phyloP scores from a whole-genome alignment of 2,113 vertebrate genomes.

The rat (Rattus norvegicus) region DNA sequence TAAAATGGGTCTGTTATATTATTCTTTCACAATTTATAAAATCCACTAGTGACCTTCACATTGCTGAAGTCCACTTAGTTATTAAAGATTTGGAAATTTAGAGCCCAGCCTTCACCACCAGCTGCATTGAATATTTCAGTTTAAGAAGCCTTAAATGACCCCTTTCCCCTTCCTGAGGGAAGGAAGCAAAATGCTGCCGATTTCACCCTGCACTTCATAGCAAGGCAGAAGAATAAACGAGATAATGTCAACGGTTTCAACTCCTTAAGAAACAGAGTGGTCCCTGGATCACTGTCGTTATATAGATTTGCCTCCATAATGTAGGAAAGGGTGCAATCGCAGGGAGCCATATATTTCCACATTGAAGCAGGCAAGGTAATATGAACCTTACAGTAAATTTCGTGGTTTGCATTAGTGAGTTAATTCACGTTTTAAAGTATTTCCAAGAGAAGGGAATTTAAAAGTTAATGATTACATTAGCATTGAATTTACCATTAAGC shows the following conservation, averaged over 20 bases:
- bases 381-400: slow-evolving; percentile 16
- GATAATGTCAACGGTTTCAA: slow-evolving; percentile 10
- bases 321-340: not conserved
- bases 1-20: not conserved
- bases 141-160: not conserved
- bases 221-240: slow-evolving; percentile 37
- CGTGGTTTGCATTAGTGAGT: slow-evolving; percentile 37
- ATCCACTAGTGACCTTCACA: not conserved
- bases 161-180: not conserved
- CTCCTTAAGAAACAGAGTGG: not conserved
- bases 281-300: not conserved
- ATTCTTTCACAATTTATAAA: not conserved
- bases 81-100: not conserved
- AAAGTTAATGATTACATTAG: slow-evolving; percentile 40
- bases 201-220: not conserved
- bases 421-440: slow-evolving; percentile 60
- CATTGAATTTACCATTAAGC: slow-evolving; percentile 23
- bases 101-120: not conserved
- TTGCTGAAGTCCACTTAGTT: not conserved
- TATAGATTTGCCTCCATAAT: slow-evolving; percentile 2
- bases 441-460: slow-evolving; percentile 61
- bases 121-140: not conserved
- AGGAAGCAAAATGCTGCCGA: not conserved
- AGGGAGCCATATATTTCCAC: slow-evolving; percentile 47
- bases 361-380: slow-evolving; percentile 24